Percentiles rank a stretch among this genome's conserved stretches.
Conservation (phyloP, 1,140 invertebrate species). For the Bombus sylvicola region DNA sequence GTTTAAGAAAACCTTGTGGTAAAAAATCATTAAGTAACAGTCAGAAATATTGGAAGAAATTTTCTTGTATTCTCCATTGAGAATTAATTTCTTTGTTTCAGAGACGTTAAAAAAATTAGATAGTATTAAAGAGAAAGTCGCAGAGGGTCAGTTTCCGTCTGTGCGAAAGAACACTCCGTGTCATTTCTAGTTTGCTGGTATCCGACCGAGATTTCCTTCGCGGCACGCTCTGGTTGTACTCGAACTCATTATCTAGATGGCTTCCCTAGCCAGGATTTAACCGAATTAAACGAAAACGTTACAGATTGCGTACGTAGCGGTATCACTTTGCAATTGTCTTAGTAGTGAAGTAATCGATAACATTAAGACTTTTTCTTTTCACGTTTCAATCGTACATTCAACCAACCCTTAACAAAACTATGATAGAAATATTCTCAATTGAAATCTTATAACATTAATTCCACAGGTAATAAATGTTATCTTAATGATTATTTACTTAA, state of each 20-base stretch:
- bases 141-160: slow-evolving; percentile 15
- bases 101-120: background rate
- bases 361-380: background rate
- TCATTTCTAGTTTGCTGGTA: slow-evolving; percentile 12
- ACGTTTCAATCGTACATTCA: background rate
- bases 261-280: slow-evolving; percentile 1
- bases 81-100: background rate
- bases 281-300: slow-evolving; percentile 34
- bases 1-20: no score
- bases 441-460: background rate
- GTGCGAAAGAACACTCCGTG: slow-evolving; percentile 8
- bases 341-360: background rate
- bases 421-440: background rate
- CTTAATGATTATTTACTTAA: background rate
- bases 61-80: background rate
- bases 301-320: background rate
- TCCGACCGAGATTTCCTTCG: slow-evolving; percentile 13
- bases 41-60: background rate
- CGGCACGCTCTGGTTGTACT: slow-evolving; percentile 23
- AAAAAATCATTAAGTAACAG: background rate
- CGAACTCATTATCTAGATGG: slow-evolving; percentile 58
- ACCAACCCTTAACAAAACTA: background rate
- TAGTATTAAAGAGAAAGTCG: slow-evolving; percentile 7
- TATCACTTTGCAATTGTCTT: slow-evolving; percentile 6
- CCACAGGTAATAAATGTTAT: background rate